Conservation (phyloP, 2,888 invertebrate genomes). For the Sipha maydis region DNA sequence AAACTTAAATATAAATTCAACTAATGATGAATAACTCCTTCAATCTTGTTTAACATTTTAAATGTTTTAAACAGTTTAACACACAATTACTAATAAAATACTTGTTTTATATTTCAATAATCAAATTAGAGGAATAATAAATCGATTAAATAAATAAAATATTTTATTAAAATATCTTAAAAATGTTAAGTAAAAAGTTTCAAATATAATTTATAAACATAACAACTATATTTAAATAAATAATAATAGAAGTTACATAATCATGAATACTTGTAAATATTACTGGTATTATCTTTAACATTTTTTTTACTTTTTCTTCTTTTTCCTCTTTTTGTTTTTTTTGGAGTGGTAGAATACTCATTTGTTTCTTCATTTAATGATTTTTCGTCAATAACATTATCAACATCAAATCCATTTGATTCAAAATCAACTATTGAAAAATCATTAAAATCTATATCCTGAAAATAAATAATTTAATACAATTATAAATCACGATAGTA, state of each 20-base stretch:
- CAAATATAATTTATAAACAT: background rate
- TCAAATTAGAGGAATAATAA: background rate
- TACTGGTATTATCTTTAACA: background rate
- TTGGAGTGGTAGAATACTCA: constrained; percentile 8
- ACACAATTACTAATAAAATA: background rate
- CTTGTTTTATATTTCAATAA: background rate
- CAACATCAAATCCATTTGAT: constrained; percentile 8
- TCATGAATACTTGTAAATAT: constrained; percentile 50
- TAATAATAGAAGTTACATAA: background rate
- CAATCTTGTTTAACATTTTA: no score
- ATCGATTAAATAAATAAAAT: background rate
- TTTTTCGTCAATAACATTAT: background rate
- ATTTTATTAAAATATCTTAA: background rate
- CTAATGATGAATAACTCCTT: no score
- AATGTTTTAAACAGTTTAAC: no score
- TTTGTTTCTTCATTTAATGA: background rate
- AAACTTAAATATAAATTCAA: no score
- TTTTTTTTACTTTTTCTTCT: constrained; percentile 37
- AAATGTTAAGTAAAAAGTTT: background rate
- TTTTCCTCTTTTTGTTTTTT: constrained; percentile 23
- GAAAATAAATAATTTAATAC: constrained; percentile 23
- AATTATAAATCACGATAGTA: background rate
- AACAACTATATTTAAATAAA: constrained; percentile 6
- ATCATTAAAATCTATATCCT: constrained; percentile 43
- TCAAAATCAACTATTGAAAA: constrained; percentile 36